Conservation (phyloP, 64 coral and sea anemone species). For the Cladopsammia gracilis region DNA sequence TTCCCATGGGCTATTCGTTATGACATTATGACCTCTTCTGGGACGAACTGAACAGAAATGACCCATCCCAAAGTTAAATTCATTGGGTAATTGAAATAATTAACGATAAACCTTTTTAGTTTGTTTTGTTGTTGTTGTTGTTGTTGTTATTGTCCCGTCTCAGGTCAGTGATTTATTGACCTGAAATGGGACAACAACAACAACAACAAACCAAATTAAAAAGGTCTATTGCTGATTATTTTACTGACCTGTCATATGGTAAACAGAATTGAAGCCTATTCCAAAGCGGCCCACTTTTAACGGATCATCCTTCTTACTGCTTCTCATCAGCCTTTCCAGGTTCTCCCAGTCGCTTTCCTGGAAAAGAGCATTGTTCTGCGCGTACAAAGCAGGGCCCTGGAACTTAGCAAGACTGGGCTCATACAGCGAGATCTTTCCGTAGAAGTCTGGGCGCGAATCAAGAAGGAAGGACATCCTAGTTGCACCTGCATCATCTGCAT, state of each 20-base stretch:
- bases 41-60: too few species aligned
- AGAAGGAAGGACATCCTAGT: constrained; percentile 70
- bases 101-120: too few species aligned
- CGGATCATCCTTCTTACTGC: constrained; percentile 86
- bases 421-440: constrained; percentile 59
- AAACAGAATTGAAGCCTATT: constrained; percentile 88
- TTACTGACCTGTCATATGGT: constrained; percentile 77
- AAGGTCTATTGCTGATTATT: not conserved
- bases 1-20: too few species aligned
- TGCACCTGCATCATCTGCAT: constrained; percentile 87
- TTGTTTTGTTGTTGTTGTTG: too few species aligned
- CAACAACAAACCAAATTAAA: too few species aligned
- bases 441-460: constrained; percentile 69
- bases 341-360: constrained; percentile 73
- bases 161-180: too few species aligned
- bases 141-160: too few species aligned
- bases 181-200: too few species aligned
- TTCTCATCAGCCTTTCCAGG: constrained; percentile 78
- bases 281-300: constrained; percentile 91
- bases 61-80: too few species aligned
- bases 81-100: too few species aligned
- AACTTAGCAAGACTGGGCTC: constrained; percentile 62
- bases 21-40: too few species aligned
- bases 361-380: constrained; percentile 78
- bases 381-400: constrained; percentile 78